phyloP scores from a whole-genome alignment of 1,140 invertebrate genomes.

The Bursaphelenchus mucronatus region DNA sequence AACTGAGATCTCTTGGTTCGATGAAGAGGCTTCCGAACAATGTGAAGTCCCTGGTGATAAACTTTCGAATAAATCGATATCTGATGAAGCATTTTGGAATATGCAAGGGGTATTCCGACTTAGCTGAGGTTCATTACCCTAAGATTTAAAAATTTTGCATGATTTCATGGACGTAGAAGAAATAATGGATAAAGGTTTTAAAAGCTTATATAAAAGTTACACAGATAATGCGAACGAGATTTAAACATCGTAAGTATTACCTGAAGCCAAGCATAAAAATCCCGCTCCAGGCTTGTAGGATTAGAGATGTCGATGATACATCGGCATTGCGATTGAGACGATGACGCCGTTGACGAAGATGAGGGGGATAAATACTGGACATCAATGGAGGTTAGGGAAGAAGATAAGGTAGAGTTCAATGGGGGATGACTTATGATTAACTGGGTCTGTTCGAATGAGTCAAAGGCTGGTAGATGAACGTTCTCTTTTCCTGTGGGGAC shows the following conservation, averaged over 20 bases:
- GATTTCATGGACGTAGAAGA: neutral
- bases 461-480: neutral
- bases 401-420: too few relatives aligned
- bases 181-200: neutral
- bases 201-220: neutral
- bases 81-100: slow-evolving; percentile 1
- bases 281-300: slow-evolving; percentile 51
- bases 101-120: neutral
- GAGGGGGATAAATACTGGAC: neutral
- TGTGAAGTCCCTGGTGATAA: slow-evolving; percentile 1
- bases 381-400: too few relatives aligned
- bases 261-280: slow-evolving; percentile 57
- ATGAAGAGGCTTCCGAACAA: neutral
- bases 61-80: slow-evolving; percentile 2
- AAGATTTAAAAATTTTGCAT: slow-evolving; percentile 1
- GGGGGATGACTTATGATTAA: too few relatives aligned
- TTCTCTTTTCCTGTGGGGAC: slow-evolving; percentile 1
- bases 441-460: neutral
- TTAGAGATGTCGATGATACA: slow-evolving; percentile 54
- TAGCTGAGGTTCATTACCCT: neutral
- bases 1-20: neutral
- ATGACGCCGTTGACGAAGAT: neutral
- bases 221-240: neutral
- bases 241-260: slow-evolving; percentile 28
- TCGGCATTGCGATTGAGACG: slow-evolving; percentile 27